Conservation (phyloP, 2,113 vertebrate genomes). For the Urocolius indicus region DNA sequence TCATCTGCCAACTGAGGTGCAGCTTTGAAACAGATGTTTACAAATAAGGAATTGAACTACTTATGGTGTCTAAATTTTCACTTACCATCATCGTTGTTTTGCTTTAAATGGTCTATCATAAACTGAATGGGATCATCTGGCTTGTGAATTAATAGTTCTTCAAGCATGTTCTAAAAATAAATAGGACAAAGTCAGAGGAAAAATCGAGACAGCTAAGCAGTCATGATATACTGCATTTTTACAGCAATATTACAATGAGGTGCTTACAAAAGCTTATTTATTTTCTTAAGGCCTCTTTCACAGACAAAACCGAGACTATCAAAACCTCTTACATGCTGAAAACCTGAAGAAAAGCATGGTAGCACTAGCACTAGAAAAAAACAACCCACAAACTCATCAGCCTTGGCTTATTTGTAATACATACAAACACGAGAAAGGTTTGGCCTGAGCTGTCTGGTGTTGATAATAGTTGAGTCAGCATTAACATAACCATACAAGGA, state of each 20-base stretch:
- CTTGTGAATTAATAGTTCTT: conserved; percentile 84
- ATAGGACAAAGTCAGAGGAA: conserved; percentile 24
- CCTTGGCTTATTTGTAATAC: not conserved
- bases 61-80: not conserved
- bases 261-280: not conserved
- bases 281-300: not conserved
- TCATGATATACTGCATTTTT: not conserved
- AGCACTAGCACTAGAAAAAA: not conserved
- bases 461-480: accelerated
- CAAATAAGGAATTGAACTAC: not conserved
- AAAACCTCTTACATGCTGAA: not conserved
- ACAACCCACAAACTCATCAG: not conserved
- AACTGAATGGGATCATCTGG: conserved; percentile 86
- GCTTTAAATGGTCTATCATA: conserved; percentile 84
- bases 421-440: not conserved
- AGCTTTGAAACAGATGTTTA: not conserved
- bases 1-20: not conserved
- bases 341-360: not conserved
- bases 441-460: not conserved
- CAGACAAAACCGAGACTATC: not conserved
- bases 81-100: conserved; percentile 79
- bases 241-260: not conserved
- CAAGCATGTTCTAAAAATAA: conserved; percentile 83
- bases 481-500: not conserved
- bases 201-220: not conserved